Evolutionary conservation across 1,140 invertebrate genomes (phyloP), one percentile per base, ranked within the genome.

Genomic region (Calliopsis andreniformis): DNA sequence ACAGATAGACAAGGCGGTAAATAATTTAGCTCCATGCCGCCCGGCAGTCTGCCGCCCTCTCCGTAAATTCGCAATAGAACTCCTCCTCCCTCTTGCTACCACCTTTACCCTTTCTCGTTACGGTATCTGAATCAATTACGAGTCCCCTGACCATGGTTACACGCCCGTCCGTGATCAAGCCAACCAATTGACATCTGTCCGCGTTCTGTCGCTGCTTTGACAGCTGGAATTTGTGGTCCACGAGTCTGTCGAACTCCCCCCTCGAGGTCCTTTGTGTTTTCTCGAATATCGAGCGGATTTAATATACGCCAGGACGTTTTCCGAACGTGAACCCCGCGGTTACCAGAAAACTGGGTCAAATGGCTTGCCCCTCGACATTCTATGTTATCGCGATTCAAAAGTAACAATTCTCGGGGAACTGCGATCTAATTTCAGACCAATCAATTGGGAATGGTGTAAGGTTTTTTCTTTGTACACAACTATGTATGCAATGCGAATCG

Each of bases 11-110:
- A 79, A 70, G 67, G 55, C 53, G 69, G 81, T 91, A 89, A 91
- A 92, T 92, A 92, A 92, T 91, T 91, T 82, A 92, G 80, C 79
- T 77, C 66, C 55, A 72, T 76, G 89, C 82, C 88, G 90, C 86
- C 91, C 87, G 89, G 80, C 89, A 87, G 90, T 90, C 90, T 90
- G 89, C 86, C 89, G 88, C 89, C 87, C 79, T 76, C 76, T 83
- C 80, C 75, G 82, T 83, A 82, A 83, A 83, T 83, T 80, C 76
- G 66, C 82, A 49, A 76, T 83, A 76, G 61, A 66, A 59, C 55
- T 28, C 42, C 68, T 14, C 16, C n/a, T 55, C 39, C 20, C 66
- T 7, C 30, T 45, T n/a, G 23, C 35, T 20, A 5, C 32, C n/a
- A 30, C 42, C 47, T 67, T 71, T 76, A 68, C 78, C 64, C 64